A percentile compares a stretch with the other conserved stretches of the same genome.
phyloP scores from a whole-genome alignment of 2,888 invertebrate species.

The Brachypalpus laphriformis region DNA sequence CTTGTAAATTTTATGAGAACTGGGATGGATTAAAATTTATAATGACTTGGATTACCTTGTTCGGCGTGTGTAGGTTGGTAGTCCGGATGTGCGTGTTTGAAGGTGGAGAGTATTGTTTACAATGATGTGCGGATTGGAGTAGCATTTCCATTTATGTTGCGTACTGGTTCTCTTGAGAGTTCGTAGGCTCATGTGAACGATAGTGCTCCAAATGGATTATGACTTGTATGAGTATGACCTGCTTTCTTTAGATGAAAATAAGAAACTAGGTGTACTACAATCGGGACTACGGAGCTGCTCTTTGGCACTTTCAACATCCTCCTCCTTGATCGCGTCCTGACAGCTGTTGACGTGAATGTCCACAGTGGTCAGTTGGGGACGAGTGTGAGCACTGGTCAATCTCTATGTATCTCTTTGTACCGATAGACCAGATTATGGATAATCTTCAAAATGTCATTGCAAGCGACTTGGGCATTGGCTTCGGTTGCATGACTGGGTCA shows the following conservation, averaged over 20 bases:
- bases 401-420: no score
- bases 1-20: slow-evolving; percentile 26
- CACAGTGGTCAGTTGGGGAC: no score
- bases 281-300: no score
- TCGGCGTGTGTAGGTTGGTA: neutral
- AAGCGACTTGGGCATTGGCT: no score
- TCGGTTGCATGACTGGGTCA: no score
- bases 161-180: slow-evolving; percentile 8
- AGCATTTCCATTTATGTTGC: slow-evolving; percentile 14
- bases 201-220: neutral
- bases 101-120: neutral
- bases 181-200: neutral
- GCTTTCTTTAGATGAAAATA: neutral
- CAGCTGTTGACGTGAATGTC: no score
- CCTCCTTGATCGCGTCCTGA: no score
- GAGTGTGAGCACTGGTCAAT: no score
- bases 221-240: neutral
- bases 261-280: no score
- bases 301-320: no score
- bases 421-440: no score
- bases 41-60: slow-evolving; percentile 4
- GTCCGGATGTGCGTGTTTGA: slow-evolving; percentile 50
- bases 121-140: slow-evolving; percentile 19
- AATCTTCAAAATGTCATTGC: no score
- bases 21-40: slow-evolving; percentile 62